Percentiles rank a stretch among this genome's conserved stretches.
Conservation (phyloP, 2,113 vertebrate species). For the Telmatochromis brachygnathus region DNA sequence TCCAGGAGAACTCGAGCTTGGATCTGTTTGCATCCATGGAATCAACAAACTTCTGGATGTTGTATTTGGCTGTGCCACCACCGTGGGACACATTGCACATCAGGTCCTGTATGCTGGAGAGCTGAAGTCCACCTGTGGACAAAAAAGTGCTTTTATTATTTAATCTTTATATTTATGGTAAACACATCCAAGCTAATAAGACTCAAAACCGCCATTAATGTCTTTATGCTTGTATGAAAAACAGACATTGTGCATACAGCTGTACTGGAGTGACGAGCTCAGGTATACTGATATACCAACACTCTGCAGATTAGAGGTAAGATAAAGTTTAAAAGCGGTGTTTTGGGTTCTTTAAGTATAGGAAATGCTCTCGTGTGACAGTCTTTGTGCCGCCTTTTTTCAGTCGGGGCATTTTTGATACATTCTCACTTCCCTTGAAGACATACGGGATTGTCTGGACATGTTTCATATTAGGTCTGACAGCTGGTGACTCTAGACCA, state of each 20-base stretch:
- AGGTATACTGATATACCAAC: background rate
- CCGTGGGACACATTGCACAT: background rate
- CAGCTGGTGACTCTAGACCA: background rate
- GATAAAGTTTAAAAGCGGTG: fast-evolving
- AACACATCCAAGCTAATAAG: background rate
- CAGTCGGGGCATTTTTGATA: background rate
- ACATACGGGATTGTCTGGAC: fast-evolving
- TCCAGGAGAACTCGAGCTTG: background rate
- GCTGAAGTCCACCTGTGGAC: background rate
- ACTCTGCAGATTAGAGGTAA: background rate
- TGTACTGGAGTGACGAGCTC: background rate
- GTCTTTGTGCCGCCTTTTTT: background rate
- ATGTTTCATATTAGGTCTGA: background rate
- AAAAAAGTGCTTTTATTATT: background rate
- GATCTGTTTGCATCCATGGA: background rate
- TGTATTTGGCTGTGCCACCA: background rate
- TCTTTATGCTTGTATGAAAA: background rate
- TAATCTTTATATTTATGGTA: background rate
- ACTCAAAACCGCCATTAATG: background rate
- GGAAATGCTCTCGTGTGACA: background rate
- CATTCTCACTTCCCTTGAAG: background rate
- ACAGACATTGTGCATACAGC: background rate
- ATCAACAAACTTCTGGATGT: background rate
- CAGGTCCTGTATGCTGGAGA: background rate
- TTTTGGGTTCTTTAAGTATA: background rate